phyloP scores from a whole-genome alignment of 2,113 vertebrate genomes.

The Rhea americana region DNA sequence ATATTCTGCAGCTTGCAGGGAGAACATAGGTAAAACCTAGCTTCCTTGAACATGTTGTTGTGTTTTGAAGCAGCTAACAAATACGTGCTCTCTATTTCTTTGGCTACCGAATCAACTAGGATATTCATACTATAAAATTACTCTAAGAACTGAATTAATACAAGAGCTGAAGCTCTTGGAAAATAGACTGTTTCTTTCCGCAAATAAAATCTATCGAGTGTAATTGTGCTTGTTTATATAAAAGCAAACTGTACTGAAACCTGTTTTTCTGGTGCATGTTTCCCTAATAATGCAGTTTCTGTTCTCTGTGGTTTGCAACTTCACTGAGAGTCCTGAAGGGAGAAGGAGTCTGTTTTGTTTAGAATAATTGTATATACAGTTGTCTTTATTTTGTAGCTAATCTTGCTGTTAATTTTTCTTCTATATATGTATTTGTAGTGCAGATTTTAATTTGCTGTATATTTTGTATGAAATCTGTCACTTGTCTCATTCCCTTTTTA shows the following conservation, averaged over 20 bases:
- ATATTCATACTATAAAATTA: not conserved
- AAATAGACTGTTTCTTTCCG: not conserved
- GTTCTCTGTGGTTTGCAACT: too few relatives aligned
- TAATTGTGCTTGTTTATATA: too few relatives aligned
- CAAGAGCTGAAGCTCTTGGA: not conserved
- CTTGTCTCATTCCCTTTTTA: not conserved
- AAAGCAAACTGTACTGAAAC: too few relatives aligned
- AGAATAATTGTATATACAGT: too few relatives aligned
- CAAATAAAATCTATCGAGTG: not conserved
- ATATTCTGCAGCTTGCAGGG: not conserved
- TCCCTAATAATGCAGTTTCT: too few relatives aligned
- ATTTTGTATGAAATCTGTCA: not conserved
- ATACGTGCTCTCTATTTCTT: not conserved
- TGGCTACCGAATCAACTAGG: not conserved
- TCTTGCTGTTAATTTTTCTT: not conserved
- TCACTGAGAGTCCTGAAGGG: too few relatives aligned
- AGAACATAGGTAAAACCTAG: not conserved
- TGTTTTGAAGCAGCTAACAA: not conserved
- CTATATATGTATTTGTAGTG: not conserved
- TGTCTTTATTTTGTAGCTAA: too few relatives aligned
- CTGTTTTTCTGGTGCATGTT: too few relatives aligned
- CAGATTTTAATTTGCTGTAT: not conserved
- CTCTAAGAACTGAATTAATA: not conserved
- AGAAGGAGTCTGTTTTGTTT: too few relatives aligned
- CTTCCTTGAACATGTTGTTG: fast-evolving